These are phyloP conservation scores for Drosophila bunnanda DNA, from an alignment of 2,888 invertebrate species.

Conservation along the genomic window DNA sequence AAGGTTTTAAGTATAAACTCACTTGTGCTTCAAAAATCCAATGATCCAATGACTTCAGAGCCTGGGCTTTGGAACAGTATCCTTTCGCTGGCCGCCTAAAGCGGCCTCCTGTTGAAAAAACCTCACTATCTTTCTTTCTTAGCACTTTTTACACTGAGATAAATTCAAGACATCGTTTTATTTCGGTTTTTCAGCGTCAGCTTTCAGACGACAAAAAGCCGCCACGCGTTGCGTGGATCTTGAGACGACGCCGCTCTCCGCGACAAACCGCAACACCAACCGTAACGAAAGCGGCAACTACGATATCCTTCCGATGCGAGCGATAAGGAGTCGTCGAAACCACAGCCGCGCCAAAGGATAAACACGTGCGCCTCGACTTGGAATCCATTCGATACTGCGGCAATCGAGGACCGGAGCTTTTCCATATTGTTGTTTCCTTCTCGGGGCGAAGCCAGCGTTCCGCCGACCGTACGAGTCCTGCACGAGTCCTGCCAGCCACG, in stretches of 20 bases:
- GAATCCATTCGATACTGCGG: slow-evolving; percentile 36
- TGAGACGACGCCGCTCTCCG: neutral
- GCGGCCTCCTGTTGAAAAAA: slow-evolving; percentile 27
- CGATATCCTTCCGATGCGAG: slow-evolving; percentile 28
- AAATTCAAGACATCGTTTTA: slow-evolving; percentile 2
- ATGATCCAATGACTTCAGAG: neutral
- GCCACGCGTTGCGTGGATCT: slow-evolving; percentile 8
- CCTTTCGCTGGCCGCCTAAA: slow-evolving; percentile 19
- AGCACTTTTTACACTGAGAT: slow-evolving; percentile 14
- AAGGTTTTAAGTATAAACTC: slow-evolving; percentile 13
- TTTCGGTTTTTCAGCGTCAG: neutral
- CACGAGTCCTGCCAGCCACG: slow-evolving; percentile 12
- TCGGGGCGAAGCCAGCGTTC: slow-evolving; percentile 19
- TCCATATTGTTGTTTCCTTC: slow-evolving; percentile 22
- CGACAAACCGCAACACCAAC: slow-evolving; percentile 15
- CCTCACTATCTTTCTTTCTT: slow-evolving; percentile 9
- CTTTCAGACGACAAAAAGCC: slow-evolving; percentile 1
- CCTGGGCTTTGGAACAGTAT: slow-evolving; percentile 4
- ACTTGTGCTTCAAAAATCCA: slow-evolving; percentile 1
- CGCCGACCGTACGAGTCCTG: neutral
- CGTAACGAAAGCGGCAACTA: slow-evolving; percentile 11
- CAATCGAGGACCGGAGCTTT: slow-evolving; percentile 32
- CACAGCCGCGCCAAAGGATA: slow-evolving; percentile 29
- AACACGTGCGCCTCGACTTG: slow-evolving; percentile 72
- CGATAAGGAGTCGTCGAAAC: slow-evolving; percentile 21